Base-by-base conservation (phyloP, 2,888 invertebrate species). In the Temnothorax rugatulus region DNA sequence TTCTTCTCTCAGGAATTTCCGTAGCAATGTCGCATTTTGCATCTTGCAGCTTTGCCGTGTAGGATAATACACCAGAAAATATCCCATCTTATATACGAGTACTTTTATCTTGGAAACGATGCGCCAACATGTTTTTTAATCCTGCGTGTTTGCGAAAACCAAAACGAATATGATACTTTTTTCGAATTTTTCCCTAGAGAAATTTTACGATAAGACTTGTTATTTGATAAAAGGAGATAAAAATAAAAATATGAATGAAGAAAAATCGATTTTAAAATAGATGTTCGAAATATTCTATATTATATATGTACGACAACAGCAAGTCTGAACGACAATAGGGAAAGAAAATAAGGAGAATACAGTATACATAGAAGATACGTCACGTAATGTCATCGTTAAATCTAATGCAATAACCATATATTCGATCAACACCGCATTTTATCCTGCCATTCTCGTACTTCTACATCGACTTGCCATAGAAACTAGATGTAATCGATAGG, bases 401-500 rank as follows among this genome's bases (percentile, higher is more conserved):
- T 71, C 64, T 86, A 61, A 86, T 64, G 82, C 71, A 77, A 74
- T 73, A 82, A 47, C 50, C 47, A n/a, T 15, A 44, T 59, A 69
- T 29, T 85, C 50, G 54, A 68, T 21, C 68, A 73, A 9, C 52
- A 34, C 38, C n/a, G 29, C 64, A n/a, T 76, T 57, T 83, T 54
- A 73, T 4, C 47, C 47, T 34, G 29, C 57, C 66, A 18, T 54
- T 38, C 52, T 71, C 63, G 44, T 74, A 44, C 71, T 66, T 44
- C 38, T 77, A 34, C 81, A 18, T 57, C 57, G 29, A 61, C 77
- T 82, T 61, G 68, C 86, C 85, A 84, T 87, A 86, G 85, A 86
- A 87, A 83, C 84, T 86, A 75, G 84, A 71, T 88, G 90, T 86
- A 91, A 91, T 91, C 91, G 91, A 91, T 91, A 89, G 77, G 13